Evolutionary conservation across 1,140 invertebrate genomes (phyloP).

Genomic region (Drosophila pseudoananassae): DNA sequence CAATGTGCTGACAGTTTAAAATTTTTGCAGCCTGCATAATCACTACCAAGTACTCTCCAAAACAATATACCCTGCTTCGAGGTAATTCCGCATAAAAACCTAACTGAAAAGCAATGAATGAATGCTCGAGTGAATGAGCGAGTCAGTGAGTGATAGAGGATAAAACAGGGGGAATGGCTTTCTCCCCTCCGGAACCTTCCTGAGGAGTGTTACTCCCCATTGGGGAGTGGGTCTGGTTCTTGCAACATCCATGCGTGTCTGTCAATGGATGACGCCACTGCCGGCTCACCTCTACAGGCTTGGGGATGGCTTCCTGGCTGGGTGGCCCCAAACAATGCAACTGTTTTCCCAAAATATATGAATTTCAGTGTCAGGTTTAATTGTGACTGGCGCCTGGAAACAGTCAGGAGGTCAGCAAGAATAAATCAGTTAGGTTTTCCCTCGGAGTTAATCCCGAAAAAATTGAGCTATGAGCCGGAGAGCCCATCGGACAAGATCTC

Average conservation of each 20-base stretch:
- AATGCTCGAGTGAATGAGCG: slow-evolving; percentile 32
- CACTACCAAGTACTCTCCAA: too few relatives aligned
- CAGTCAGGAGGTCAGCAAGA: slow-evolving; percentile 3
- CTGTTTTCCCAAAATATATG: slow-evolving; percentile 42
- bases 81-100: slow-evolving; percentile 18
- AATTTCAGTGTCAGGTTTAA: slow-evolving; percentile 41
- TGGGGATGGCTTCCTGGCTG: slow-evolving; percentile 22
- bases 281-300: slow-evolving; percentile 51
- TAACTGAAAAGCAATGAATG: slow-evolving; percentile 59
- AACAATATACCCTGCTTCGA: slow-evolving; percentile 6
- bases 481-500: slow-evolving; percentile 18
- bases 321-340: slow-evolving; percentile 49
- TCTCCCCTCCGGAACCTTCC: slow-evolving; percentile 15
- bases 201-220: slow-evolving; percentile 9
- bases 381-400: slow-evolving; percentile 13
- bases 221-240: slow-evolving; percentile 20
- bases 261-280: slow-evolving; percentile 74
- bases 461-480: slow-evolving; percentile 32
- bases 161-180: slow-evolving; percentile 11
- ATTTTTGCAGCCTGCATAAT: slow-evolving; percentile 1
- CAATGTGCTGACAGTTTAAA: not conserved
- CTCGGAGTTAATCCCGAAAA: slow-evolving; percentile 21
- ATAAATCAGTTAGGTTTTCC: slow-evolving; percentile 3
- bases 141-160: slow-evolving; percentile 26
- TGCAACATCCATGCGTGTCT: slow-evolving; percentile 23